A percentile compares a stretch with the other conserved stretches of the same genome.
Conservation (phyloP, 2,888 invertebrate genomes). For the Macaria notata region DNA sequence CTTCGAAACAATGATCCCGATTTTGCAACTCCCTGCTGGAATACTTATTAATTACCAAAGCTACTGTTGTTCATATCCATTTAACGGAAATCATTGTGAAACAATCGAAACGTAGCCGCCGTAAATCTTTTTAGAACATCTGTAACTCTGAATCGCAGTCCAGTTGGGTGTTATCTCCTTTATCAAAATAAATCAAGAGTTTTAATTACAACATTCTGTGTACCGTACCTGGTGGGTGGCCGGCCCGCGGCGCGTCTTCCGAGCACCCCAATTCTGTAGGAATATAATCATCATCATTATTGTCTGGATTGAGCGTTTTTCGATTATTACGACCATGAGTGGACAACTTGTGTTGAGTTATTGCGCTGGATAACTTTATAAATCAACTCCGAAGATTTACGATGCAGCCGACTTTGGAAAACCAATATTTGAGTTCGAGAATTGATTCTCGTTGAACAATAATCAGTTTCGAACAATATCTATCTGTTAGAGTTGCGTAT, state of each 20-base stretch:
- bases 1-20: no score
- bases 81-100: constrained; percentile 18
- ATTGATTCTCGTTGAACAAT: no score
- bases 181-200: constrained; percentile 62
- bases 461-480: no score
- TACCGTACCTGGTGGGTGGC: constrained; percentile 61
- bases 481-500: no score
- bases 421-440: not conserved
- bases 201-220: constrained; percentile 63
- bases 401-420: not conserved
- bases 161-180: constrained; percentile 50
- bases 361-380: constrained; percentile 22
- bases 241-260: constrained; percentile 48
- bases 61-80: no score
- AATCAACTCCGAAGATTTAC: constrained; percentile 12
- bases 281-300: constrained; percentile 60
- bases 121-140: constrained; percentile 47
- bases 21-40: no score
- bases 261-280: constrained; percentile 45
- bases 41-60: no score
- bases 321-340: constrained; percentile 51
- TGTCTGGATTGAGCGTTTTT: constrained; percentile 46
- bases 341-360: constrained; percentile 41
- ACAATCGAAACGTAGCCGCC: constrained; percentile 24
- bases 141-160: constrained; percentile 40